Evolutionary conservation across 37 sponge, comb jelly and placozoan genomes (phyloP).

Genomic region (Axinella damicornis): DNA sequence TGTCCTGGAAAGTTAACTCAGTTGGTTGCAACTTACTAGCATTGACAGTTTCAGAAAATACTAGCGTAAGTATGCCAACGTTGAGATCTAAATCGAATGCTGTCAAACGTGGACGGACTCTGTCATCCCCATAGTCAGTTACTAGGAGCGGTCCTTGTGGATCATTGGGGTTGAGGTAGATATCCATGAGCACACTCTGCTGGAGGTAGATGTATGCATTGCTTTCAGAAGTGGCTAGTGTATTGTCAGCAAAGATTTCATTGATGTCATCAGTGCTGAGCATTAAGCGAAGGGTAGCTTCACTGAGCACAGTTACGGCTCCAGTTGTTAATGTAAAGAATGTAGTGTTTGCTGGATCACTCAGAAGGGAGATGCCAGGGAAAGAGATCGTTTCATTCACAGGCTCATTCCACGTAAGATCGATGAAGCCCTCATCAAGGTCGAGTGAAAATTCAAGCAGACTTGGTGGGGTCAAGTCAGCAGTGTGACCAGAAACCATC

Average conservation of each 20-base stretch:
- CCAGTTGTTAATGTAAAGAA: constrained; percentile 56
- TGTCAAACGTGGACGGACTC: constrained; percentile 66
- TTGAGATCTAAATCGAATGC: constrained; percentile 79
- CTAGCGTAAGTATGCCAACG: constrained; percentile 49
- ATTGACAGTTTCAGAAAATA: constrained; percentile 89
- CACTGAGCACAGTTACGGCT: constrained; percentile 18
- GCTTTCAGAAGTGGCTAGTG: constrained; percentile 59
- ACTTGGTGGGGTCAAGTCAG: constrained; percentile 77
- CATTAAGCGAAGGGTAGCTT: constrained; percentile 24
- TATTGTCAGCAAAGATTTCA: constrained; percentile 66
- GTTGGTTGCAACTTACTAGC: constrained; percentile 52
- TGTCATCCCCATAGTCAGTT: constrained; percentile 43
- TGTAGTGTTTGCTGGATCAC: constrained; percentile 24
- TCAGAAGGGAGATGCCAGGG: constrained; percentile 45
- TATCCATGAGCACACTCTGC: constrained; percentile 54
- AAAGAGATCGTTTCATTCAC: constrained; percentile 62
- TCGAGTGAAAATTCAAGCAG: constrained; percentile 67
- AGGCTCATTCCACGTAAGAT: constrained; percentile 78
- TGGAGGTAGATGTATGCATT: constrained; percentile 73
- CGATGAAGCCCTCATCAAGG: constrained; percentile 54
- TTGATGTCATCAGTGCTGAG: constrained; percentile 74
- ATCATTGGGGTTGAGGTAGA: constrained; percentile 72
- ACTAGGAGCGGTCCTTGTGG: constrained; percentile 42
- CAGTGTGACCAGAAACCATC: constrained; percentile 53
- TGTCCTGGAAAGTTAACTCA: constrained; percentile 68